Base-by-base conservation (phyloP, 2,113 vertebrate genomes). In the Tautogolabrus adspersus region DNA sequence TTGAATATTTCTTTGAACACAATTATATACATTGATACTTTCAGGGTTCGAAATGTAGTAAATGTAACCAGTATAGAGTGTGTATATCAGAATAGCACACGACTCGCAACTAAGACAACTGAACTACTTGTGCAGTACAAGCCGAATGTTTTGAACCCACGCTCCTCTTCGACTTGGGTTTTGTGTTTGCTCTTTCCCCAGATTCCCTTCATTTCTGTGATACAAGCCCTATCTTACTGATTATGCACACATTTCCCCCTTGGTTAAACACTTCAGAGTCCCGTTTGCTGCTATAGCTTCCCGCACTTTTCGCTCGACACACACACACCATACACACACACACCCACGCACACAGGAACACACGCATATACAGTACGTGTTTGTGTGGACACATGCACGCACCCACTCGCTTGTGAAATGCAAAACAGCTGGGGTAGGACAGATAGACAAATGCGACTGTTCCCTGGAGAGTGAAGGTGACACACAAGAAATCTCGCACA, bases 391-490 rank as follows among this genome's bases (percentile, higher is more conserved):
- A 51, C n/a, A 55, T 11, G 44, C 34, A 22, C 2, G 1, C 58
- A 72, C 58, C 70, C 85, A 65, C 54, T 86, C 78, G 26, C 72
- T 72, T 81, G 82, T 86, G 70, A 89, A 91, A 87, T 88, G 71
- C 81, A 85, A 59, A 90, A 75, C 87, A 88, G 82, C 84, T 76
- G 84, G 62, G 49, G 44, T 74, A 72, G 84, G 86, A 90, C 79
- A 78, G 81, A 89, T 77, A 83, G 82, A 86, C 77, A 85, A 85
- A 86, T 73, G 80, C 3, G 44, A 10, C 54, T 4, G 8, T 60
- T 91, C 83, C 78, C 86, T 51, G 8, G 75, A 75, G 87, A 87
- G 64, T 52, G 60, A 84, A 86, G 85, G 84, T 89, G 87, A 88
- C 87, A 77, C 78, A 77, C 63, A 64, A 69, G 71, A 73, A 78